These are phyloP conservation scores for Cisticola juncidis DNA, from an alignment of 2,113 vertebrate species.

Conservation along the genomic window DNA sequence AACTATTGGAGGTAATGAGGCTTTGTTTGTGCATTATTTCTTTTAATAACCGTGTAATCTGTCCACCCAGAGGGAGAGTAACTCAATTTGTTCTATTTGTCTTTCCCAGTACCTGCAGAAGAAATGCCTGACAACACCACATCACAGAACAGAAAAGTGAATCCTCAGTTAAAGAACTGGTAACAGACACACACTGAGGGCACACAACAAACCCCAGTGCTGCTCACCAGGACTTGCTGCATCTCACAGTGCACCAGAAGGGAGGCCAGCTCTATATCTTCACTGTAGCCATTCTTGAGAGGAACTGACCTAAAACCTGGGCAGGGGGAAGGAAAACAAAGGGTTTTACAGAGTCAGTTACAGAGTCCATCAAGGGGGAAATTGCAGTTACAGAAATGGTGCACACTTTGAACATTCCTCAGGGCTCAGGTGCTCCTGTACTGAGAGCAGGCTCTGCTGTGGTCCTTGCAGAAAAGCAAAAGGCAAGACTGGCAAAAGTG, in stretches of 20 bases:
- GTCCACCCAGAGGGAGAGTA: not conserved
- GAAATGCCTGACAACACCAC: not conserved
- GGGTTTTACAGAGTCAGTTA: too few species aligned
- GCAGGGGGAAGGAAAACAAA: not conserved
- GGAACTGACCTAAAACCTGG: slow-evolving; percentile 91
- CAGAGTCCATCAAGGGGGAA: not conserved
- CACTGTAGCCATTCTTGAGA: slow-evolving; percentile 91
- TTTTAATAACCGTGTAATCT: not conserved
- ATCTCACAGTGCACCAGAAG: slow-evolving; percentile 88
- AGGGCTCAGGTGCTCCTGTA: not conserved
- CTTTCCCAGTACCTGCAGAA: not conserved
- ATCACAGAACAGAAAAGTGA: not conserved
- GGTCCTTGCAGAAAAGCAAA: not conserved
- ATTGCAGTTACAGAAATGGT: not conserved
- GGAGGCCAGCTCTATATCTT: slow-evolving; percentile 89
- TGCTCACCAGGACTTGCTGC: slow-evolving; percentile 85
- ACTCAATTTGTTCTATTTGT: not conserved
- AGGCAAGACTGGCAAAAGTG: not conserved
- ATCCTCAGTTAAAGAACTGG: not conserved
- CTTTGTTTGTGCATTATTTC: not conserved
- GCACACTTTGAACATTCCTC: not conserved
- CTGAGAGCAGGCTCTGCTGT: not conserved
- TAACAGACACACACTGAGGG: not conserved
- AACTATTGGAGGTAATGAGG: not conserved
- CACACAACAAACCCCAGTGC: not conserved